Percentiles rank a stretch among this genome's conserved stretches.
Conservation (phyloP, 1,140 invertebrate genomes). For the Drosophila lini region DNA sequence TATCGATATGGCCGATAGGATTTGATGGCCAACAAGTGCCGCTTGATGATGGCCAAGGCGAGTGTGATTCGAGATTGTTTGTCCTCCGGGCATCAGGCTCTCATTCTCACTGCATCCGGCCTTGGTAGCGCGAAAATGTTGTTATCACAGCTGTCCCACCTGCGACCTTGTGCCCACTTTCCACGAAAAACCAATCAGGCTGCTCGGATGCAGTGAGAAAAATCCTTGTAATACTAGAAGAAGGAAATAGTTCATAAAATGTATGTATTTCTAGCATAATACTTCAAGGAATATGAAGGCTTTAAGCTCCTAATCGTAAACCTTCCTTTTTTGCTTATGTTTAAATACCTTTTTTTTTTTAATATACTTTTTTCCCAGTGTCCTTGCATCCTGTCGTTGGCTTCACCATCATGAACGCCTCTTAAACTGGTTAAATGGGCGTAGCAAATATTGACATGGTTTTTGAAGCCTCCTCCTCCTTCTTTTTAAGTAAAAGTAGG, state of each 20-base stretch:
- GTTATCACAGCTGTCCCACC: constrained; percentile 19
- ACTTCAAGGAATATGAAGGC: background rate
- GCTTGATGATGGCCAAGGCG: background rate
- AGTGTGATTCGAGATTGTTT: constrained; percentile 6
- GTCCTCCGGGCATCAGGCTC: constrained; percentile 1
- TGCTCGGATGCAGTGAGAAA: background rate
- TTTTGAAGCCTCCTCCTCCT: constrained; percentile 32
- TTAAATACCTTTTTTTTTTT: no score
- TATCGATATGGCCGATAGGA: constrained; percentile 1
- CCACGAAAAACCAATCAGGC: background rate
- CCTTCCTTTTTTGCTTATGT: background rate
- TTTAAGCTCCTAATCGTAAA: background rate
- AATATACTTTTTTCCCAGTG: background rate
- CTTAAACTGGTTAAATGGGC: constrained; percentile 77
- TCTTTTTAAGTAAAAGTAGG: constrained; percentile 55
- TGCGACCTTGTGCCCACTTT: constrained; percentile 32
- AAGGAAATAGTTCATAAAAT: background rate
- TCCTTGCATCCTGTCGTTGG: constrained; percentile 43
- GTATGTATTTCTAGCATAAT: background rate
- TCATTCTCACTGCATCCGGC: constrained; percentile 8
- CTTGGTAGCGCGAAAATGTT: constrained; percentile 9
- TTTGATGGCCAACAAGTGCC: constrained; percentile 12
- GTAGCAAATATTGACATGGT: constrained; percentile 74
- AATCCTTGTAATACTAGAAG: background rate
- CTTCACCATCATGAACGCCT: constrained; percentile 44